Evolutionary conservation across 2,797 vertebrate genomes (phyloP), one percentile per base, ranked within the genome.

Genomic region (Tangara arthus): DNA sequence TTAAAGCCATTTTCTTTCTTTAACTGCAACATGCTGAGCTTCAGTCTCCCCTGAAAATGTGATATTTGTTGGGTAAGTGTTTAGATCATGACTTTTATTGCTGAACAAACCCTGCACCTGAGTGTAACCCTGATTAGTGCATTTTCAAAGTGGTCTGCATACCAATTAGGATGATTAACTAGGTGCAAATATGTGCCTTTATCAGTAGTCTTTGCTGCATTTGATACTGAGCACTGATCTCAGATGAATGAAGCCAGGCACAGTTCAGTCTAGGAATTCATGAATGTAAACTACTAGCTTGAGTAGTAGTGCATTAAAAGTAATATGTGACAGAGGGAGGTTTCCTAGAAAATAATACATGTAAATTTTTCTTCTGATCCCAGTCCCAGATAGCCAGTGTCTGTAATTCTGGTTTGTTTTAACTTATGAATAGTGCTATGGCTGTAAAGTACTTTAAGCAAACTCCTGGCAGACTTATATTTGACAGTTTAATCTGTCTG

Each of bases 151-250:
- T 57, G 22, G 37, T 69, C 72, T 94, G 77, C 66, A 26, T 87
- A 75, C 85, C 69, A 92, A 81, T 83, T 85, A 76, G 64, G 42
- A 32, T 94, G 87, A 89, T 94, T 89, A 95, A 88, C 30, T 68
- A 60, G 66, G 90, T 90, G 79, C 81, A 93, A 73, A 83, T 94
- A 93, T 85, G 70, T 88, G 59, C 66, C 75, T 90, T 79, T 93
- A 53, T 91, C 61, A 26, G 64, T 82, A 87, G 60, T 70, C 55
- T 94, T 56, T 0, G 4, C 79, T 82, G 79, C 15, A 15, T 75
- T 90, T 94, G 71, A 17, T 91, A n/a, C 61, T 76, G 57, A 72
- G 28, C 19, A 5, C 41, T 28, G n/a, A 42, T 84, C 72, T 80
- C 11, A 6, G 61, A 57, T 93, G 77, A 85, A 73, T 72, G 55